Evolutionary conservation across 2,113 vertebrate species (phyloP).

Genomic region (Fregetta grallaria): DNA sequence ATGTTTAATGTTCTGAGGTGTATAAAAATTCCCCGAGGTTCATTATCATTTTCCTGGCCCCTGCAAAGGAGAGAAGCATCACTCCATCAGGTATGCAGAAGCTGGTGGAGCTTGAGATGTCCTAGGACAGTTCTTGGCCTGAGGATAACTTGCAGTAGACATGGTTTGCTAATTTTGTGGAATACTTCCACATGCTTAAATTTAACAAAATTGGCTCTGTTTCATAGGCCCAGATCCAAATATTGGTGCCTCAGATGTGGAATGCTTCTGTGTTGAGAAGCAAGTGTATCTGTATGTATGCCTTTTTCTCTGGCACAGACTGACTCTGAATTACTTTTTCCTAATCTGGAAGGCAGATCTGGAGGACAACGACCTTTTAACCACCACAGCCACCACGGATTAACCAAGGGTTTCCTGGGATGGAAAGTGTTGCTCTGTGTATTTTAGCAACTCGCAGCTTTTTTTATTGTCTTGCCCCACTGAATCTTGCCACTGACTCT

Average conservation of each 20-base stretch:
- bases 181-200: background rate
- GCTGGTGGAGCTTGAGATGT: background rate
- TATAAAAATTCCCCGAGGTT: background rate
- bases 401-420: background rate
- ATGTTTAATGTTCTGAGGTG: background rate
- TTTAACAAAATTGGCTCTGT: background rate
- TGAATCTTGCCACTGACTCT: background rate
- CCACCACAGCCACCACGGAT: background rate
- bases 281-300: background rate
- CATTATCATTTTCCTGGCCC: background rate
- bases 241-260: background rate
- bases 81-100: background rate
- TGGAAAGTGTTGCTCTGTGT: background rate
- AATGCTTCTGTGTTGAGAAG: background rate
- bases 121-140: background rate
- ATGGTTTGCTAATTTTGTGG: background rate
- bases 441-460: background rate
- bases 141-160: background rate
- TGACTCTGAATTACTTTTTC: slow-evolving; percentile 8
- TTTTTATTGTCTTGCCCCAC: background rate
- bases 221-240: background rate
- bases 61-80: background rate
- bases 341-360: slow-evolving; percentile 23
- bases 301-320: background rate
- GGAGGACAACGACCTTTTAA: background rate